Base-by-base conservation (phyloP, 1,140 invertebrate genomes). In the Penaeus vannamei region DNA sequence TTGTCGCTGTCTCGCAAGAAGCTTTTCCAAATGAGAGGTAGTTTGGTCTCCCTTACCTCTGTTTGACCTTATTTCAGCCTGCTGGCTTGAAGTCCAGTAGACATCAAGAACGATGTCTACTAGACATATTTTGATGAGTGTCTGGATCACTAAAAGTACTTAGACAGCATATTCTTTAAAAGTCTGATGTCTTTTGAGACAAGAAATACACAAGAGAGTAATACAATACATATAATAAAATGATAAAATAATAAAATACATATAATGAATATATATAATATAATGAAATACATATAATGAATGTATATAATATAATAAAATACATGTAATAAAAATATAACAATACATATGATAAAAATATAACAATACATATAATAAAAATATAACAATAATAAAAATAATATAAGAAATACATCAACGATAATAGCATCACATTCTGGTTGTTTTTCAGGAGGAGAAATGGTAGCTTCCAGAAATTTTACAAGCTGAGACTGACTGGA, bases 401-500 rank as follows among this genome's bases (percentile, higher is more conserved):
- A n/a, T n/a, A n/a, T n/a, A n/a, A n/a, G n/a, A n/a, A n/a, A n/a
- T n/a, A n/a, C 79, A 81, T 81, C 79, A 81, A 42, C 42, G 8
- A 81, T 81, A 42, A 81, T 81, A 42, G 79, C 79, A 81, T 81
- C 26, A 81, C 79, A 81, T 81, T 46, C 46, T 32, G 79, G 26
- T 81, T 32, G 22, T 32, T n/a, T 32, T n/a, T 46, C 26, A 22
- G 79, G 42, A 46, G 79, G 42, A 81, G 42, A 81, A 81, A 81
- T 81, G 42, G 42, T 22, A 81, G 79, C 42, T 81, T 42, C 79
- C 26, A 81, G 36, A 81, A 81, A 42, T 26, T 81, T 81, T 26
- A 46, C 79, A 81, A 81, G 79, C 79, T 81, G 79, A 42, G 79
- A 81, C 79, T 81, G 79, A 81, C 79, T n/a, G n/a, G 14, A 32